These are phyloP conservation scores for Eciton burchellii DNA, from an alignment of 1,140 invertebrate species.

Conservation along the genomic window DNA sequence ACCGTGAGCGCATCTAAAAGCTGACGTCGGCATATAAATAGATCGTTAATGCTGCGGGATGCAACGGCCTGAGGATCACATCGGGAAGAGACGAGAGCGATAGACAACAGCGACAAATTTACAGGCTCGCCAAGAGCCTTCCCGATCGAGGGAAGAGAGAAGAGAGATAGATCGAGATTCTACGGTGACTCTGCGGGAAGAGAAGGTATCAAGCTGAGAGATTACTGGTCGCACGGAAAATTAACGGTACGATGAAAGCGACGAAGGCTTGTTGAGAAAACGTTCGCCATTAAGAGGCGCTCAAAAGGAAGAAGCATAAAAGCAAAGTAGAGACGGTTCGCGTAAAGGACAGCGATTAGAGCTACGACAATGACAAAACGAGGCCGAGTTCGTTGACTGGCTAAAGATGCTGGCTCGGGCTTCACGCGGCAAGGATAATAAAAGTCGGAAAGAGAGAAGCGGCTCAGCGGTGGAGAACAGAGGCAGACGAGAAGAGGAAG, in stretches of 20 bases:
- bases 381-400: slow-evolving; percentile 80
- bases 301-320: slow-evolving; percentile 19
- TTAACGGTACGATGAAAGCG: no score
- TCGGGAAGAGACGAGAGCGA: neutral
- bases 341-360: slow-evolving; percentile 59
- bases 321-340: slow-evolving; percentile 8
- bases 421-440: slow-evolving; percentile 57
- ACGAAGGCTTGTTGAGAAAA: neutral
- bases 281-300: neutral
- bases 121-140: no score
- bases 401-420: slow-evolving; percentile 39
- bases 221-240: no score
- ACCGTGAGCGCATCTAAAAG: slow-evolving; percentile 29
- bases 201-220: no score
- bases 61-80: neutral
- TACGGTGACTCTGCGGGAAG: no score
- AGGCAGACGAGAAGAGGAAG: slow-evolving; percentile 57
- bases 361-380: slow-evolving; percentile 65
- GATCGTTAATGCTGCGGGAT: slow-evolving; percentile 20
- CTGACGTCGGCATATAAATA: slow-evolving; percentile 30
- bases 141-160: no score
- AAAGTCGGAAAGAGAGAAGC: slow-evolving; percentile 43
- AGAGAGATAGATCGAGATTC: no score
- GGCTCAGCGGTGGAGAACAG: slow-evolving; percentile 13
- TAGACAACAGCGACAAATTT: neutral